phyloP scores from a whole-genome alignment of 2,113 vertebrate species.

The Xenopus borealis region DNA sequence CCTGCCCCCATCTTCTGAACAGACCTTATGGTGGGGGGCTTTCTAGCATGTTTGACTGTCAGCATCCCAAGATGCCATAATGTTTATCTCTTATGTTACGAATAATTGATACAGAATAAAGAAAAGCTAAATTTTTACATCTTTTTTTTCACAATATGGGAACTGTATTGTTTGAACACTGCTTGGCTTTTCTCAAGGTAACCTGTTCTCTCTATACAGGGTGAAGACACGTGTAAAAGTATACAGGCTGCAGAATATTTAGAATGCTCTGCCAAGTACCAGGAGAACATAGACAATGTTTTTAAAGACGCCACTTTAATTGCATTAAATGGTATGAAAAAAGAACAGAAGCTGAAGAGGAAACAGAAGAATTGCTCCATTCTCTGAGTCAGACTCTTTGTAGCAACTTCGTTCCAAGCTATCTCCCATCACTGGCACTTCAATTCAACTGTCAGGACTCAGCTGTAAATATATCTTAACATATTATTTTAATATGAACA shows the following conservation, averaged over 20 bases:
- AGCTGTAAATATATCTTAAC: conserved; percentile 29
- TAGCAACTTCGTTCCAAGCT: not conserved
- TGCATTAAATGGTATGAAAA: conserved; percentile 72
- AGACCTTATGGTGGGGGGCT: too few species aligned
- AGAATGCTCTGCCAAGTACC: conserved; percentile 90
- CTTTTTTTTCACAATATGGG: too few species aligned
- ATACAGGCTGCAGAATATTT: conserved; percentile 83
- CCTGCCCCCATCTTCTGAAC: too few species aligned
- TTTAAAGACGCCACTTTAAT: conserved; percentile 82
- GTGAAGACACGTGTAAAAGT: conserved; percentile 69
- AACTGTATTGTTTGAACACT: too few species aligned
- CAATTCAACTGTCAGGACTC: conserved; percentile 12
- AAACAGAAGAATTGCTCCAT: conserved; percentile 68
- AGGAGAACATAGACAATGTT: conserved; percentile 87
- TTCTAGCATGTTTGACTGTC: too few species aligned
- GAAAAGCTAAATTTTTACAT: too few species aligned
- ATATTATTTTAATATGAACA: conserved; percentile 2
- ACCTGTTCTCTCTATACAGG: conserved; percentile 57
- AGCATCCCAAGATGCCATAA: too few species aligned
- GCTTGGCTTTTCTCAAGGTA: not conserved
- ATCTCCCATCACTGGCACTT: not conserved
- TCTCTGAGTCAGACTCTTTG: conserved; percentile 64
- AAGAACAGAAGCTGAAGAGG: conserved; percentile 59
- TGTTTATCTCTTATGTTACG: too few species aligned
- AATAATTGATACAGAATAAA: too few species aligned